Evolutionary conservation across 2,797 vertebrate genomes (phyloP), one percentile per base, ranked within the genome.

Genomic region (Epinephelus awoara): DNA sequence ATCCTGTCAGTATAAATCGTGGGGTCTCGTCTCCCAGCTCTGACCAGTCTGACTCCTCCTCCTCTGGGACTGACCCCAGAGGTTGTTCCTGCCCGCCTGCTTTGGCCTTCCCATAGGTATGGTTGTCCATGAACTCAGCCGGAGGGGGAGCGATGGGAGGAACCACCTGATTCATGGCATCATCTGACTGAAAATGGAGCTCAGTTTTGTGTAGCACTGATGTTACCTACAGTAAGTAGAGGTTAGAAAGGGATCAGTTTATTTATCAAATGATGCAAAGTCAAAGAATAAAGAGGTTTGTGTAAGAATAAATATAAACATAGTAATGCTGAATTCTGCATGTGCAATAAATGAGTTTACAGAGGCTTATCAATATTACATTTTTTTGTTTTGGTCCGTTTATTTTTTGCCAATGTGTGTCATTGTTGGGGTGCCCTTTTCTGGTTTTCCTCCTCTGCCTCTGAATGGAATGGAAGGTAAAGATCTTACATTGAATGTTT

Each of bases 21-120:
- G 93, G 92, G 15, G 73, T 87, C 46, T 95, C 94, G 1, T 94
- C 95, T 52, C 94, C 93, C 34, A 93, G 84, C 85, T 96, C 95
- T 21, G 95, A 96, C 95, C 95, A 96, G 77, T 96, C 95, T 5
- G 95, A 95, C 67, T 95, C 95, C 71, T 93, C 94, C 70, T 95
- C 95, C 79, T 96, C 95, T 77, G 93, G 94, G 34, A 96, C 92
- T 2, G 93, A 89, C 9, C 94, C 93, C 73, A 96, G 78, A n/a
- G 78, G 34, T 50, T 92, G 93, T 58, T 94, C 94, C 72, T 94
- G 94, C 5, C 67, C 89, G 1, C 77, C 25, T 1, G 70, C 51
- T 29, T 87, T 92, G 73, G 82, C 71, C 18, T 90, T 92, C 47
- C 80, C 91, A 42, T 84, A 94, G 77, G 79, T 88, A 10, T 84